Conservation (phyloP, 2,113 vertebrate genomes). For the Dipodomys spectabilis region DNA sequence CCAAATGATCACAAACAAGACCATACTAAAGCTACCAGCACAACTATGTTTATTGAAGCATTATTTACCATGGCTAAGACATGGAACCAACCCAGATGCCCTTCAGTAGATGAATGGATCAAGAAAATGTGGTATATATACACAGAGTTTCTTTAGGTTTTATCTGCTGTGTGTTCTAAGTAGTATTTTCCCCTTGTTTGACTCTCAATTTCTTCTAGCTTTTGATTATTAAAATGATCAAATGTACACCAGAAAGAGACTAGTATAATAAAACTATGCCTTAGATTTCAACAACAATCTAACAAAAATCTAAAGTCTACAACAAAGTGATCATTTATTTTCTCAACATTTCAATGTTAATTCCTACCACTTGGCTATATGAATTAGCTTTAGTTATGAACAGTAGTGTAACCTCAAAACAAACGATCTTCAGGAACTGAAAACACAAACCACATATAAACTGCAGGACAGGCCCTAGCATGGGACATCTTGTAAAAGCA, state of each 20-base stretch:
- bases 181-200: neutral
- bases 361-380: neutral
- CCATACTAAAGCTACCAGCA: too few species aligned
- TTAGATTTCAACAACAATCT: slow-evolving; percentile 6
- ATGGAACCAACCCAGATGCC: too few species aligned
- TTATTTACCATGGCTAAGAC: too few species aligned
- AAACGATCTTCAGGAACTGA: slow-evolving; percentile 48
- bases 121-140: too few species aligned
- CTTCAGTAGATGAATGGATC: too few species aligned
- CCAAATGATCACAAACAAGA: too few species aligned
- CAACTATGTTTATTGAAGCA: too few species aligned
- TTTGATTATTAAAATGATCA: neutral
- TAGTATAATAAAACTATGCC: slow-evolving; percentile 15
- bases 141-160: neutral
- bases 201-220: slow-evolving; percentile 8
- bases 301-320: neutral
- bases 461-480: neutral
- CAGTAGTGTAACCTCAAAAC: slow-evolving; percentile 28
- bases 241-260: neutral
- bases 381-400: neutral
- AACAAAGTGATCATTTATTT: slow-evolving; percentile 37
- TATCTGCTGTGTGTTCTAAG: neutral
- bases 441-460: neutral
- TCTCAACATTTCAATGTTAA: neutral
- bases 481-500: neutral